phyloP scores from a whole-genome alignment of 2,113 vertebrate genomes.

The Salvator merianae region DNA sequence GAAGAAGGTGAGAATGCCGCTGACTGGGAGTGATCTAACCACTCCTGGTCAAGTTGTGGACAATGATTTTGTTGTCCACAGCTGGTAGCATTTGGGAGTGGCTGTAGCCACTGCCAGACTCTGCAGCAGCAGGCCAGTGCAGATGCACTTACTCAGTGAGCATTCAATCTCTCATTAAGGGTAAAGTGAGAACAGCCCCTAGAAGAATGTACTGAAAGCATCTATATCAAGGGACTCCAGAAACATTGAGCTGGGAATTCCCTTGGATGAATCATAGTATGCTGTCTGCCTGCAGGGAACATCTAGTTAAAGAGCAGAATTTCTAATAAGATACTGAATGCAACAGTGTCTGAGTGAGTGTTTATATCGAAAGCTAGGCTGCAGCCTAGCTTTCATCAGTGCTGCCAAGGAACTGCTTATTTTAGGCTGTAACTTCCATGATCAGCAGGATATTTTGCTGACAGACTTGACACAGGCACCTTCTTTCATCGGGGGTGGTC shows the following conservation, averaged over 20 bases:
- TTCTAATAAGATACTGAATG: not conserved
- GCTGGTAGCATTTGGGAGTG: too few relatives aligned
- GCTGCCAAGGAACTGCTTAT: not conserved
- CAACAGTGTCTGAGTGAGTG: not conserved
- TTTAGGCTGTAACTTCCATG: not conserved
- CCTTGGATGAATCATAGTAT: not conserved
- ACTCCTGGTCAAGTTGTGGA: too few relatives aligned
- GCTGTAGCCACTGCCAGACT: too few relatives aligned
- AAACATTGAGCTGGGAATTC: accelerated
- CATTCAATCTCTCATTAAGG: too few relatives aligned
- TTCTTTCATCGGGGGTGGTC: too few relatives aligned
- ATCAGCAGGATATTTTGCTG: not conserved
- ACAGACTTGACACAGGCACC: too few relatives aligned
- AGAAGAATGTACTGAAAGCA: not conserved
- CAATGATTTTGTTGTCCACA: too few relatives aligned
- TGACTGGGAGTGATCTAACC: too few relatives aligned
- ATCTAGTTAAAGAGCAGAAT: not conserved
- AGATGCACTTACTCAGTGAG: too few relatives aligned
- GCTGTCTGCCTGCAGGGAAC: not conserved
- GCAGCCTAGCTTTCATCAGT: not conserved
- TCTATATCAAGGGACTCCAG: accelerated
- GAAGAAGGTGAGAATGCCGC: too few relatives aligned
- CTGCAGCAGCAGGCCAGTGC: too few relatives aligned
- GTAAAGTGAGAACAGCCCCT: too few relatives aligned
- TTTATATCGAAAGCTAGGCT: not conserved